Base-by-base conservation (phyloP, 2,113 vertebrate species). In the Gulo gulo region DNA sequence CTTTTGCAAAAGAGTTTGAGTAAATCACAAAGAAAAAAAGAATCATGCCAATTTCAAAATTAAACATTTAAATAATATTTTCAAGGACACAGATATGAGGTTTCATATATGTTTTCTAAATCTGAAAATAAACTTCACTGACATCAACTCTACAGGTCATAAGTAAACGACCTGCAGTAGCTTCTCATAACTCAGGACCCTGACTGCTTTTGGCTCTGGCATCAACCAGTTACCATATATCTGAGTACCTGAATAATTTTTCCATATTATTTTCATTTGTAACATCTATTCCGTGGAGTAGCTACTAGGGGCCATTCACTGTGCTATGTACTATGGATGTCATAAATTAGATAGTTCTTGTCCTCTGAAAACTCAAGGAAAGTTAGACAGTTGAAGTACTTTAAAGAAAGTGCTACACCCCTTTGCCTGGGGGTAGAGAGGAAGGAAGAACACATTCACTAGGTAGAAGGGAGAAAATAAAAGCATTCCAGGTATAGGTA, bases 41-140 rank as follows among this genome's bases (percentile, higher is more conserved):
- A 9, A 65, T 59, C 92, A 78, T 14, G 26, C 73, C 52, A 86
- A 67, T 67, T 97, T 95, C 9, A 10, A 50, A 91, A 76, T 71
- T 90, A 91, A 78, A 80, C 39, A 88, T 71, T 36, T 85, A 86
- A 91, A 94, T 42, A 76, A 47, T 59, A 93, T 79, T 93, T 94
- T 87, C 71, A 91, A 95, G 94, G 45, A 74, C n/a, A 59, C 8
- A 14, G n/a, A 86, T 16, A 91, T 10, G 69, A 50, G 31, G 47
- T 82, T 82, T 96, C 74, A 13, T 36, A 52, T 21, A 45, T 87
- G 26, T 57, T 85, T 93, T 82, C 52, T 90, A 74, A 84, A 93
- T 11, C 59, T 94, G 21, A 94, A 78, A 74, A 93, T 50, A 61
- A 97, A 95, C 36, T 42, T 95, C 55, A 88, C 0, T 92, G 52